A percentile compares a stretch with the other conserved stretches of the same genome.
phyloP scores from a whole-genome alignment of 1,140 invertebrate species.

The Anastatus disparis region DNA sequence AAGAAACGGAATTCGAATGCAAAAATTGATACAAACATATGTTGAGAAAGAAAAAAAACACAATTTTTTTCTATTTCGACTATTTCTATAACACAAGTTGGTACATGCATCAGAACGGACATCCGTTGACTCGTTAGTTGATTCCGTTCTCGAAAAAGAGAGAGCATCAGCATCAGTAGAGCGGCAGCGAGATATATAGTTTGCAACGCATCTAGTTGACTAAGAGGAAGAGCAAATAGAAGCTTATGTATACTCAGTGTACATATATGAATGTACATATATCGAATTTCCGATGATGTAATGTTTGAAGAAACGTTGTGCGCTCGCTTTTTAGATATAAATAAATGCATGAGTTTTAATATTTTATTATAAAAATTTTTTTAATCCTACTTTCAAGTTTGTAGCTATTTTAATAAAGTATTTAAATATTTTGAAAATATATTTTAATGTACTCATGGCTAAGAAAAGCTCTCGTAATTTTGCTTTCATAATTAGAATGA shows the following conservation, averaged over 20 bases:
- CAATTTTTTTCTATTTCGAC: slow-evolving; percentile 6
- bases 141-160: slow-evolving; percentile 5
- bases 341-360: too few relatives aligned
- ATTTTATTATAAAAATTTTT: too few relatives aligned
- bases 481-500: too few relatives aligned
- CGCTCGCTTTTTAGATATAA: too few relatives aligned
- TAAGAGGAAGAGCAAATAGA: slow-evolving; percentile 13
- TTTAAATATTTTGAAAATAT: too few relatives aligned
- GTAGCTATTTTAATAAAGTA: too few relatives aligned
- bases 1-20: not conserved
- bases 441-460: too few relatives aligned
- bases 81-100: slow-evolving; percentile 1
- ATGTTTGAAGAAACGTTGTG: too few relatives aligned
- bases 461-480: too few relatives aligned
- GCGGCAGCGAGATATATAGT: too few relatives aligned
- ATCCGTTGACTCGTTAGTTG: slow-evolving; percentile 2
- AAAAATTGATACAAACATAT: not conserved
- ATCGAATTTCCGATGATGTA: too few relatives aligned
- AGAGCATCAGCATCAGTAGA: not conserved
- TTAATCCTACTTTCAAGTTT: too few relatives aligned
- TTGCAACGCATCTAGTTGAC: not conserved
- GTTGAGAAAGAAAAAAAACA: not conserved
- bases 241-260: not conserved
- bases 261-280: not conserved
- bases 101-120: not conserved